Base-by-base conservation (phyloP, 1,140 invertebrate species). In the Conus betulinus region DNA sequence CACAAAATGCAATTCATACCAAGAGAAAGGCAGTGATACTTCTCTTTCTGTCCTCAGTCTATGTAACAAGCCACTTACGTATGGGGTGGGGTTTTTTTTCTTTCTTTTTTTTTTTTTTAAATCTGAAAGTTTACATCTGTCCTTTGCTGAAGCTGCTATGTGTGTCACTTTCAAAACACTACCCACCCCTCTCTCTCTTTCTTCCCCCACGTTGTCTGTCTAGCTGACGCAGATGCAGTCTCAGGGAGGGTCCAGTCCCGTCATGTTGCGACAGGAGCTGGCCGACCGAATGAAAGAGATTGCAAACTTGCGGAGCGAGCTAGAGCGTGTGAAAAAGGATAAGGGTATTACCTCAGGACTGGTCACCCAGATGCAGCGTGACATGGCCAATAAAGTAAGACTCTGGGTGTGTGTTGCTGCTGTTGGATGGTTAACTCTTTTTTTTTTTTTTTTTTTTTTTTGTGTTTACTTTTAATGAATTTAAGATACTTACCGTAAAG, bases 331-430 rank as follows among this genome's bases (percentile, higher is more conserved):
- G 15, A 94, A 92, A 89, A 95, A 95, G 90, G 95, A 95, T 90
- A 95, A 95, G 88, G 93, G 92, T 85, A 95, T 95, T n/a, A 95
- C 94, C 11, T 92, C 94, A 23, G 95, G 95, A 27, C 91, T 95
- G 25, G 93, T 95, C 6, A 95, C 94, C 27, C 94, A 95, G 85
- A 95, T 95, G 94, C 95, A 95, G 89, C 85, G 93, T 85, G 95
- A 95, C 88, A 94, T 95, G 94, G 92, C 94, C 4, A 94, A 92
- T 89, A 95, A 95, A 92, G 94, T 95, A 91, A 90, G 93, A 71
- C 4, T 94, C 10, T 78, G 27, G 57, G 57, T 60, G 8, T 60
- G 57, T 8, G 55, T 57, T 57, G 57, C 8, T 8, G 57, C 8
- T 60, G 8, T 60, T 1, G 8, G 8, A 4, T 8, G 57, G 57